Evolutionary conservation across 2,113 vertebrate species (phyloP), one percentile per base, ranked within the genome.

Genomic region (Peromyscus polionotus): DNA sequence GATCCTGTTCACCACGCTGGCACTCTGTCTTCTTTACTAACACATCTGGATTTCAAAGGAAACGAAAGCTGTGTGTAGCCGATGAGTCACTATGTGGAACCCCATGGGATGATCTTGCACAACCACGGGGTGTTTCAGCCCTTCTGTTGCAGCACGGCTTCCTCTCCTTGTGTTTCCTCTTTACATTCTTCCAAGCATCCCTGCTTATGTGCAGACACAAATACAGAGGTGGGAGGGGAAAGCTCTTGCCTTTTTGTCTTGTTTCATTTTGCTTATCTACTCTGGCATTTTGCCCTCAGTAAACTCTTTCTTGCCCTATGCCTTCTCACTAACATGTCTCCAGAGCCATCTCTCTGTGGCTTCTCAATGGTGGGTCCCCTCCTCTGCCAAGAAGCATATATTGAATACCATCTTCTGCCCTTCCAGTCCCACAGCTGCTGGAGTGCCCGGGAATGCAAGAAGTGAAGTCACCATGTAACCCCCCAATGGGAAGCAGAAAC

Each of bases 1-100:
- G 5, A 45, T 79, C 48, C 83, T 67, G 36, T 72, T 70, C 51
- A n/a, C 45, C 79, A 75, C 63, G 1, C 7, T 68, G 36, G 24
- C 2, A 28, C 48, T 93, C 83, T 72, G 33, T 14, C 54, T 39
- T 83, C 61, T 28, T 76, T 89, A 79, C 39, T 26, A 70, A 79
- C n/a, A 26, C 63, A 81, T 59, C 42, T 77, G 93, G 87, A 85
- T 96, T 90, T 94, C 83, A 90, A 39, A 96, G 94, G 70, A 90
- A 85, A 45, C 31, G 5, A 61, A 95, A 90, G 77, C 61, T 75
- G 36, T 0, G 0, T 88, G 28, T 12, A 51, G 68, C 17, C 0
- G 22, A 79, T 89, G 76, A 91, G 36, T 75, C 87, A 31, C n/a
- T 88, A 48, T 3, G 12, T 3, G 57, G 72, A 94, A 36, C 36